Evolutionary conservation across 1,140 invertebrate genomes (phyloP).

Genomic region (Ephestia elutella): DNA sequence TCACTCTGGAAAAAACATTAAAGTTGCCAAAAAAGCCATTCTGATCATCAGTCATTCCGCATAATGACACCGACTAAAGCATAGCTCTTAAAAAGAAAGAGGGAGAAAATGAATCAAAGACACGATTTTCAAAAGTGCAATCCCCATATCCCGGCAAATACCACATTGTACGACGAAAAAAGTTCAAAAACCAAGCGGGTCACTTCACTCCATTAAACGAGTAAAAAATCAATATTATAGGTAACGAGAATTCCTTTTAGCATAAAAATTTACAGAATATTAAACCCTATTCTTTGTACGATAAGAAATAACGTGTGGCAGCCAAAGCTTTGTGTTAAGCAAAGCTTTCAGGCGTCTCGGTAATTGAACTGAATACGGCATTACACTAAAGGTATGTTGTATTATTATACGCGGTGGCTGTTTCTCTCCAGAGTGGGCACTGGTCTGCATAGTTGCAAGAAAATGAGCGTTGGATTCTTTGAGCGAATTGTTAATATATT

Average conservation of each 20-base stretch:
- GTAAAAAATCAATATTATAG: slow-evolving; percentile 37
- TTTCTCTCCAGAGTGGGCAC: background rate
- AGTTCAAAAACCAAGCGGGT: slow-evolving; percentile 25
- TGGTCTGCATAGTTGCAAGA: background rate
- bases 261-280: background rate
- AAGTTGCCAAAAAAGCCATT: too few species aligned
- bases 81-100: too few species aligned
- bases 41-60: too few species aligned
- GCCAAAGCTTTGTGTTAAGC: background rate
- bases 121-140: too few species aligned
- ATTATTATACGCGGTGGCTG: background rate
- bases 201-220: slow-evolving; percentile 36
- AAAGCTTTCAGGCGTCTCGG: slow-evolving; percentile 15
- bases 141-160: slow-evolving; percentile 1
- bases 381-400: slow-evolving; percentile 5
- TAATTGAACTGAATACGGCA: slow-evolving; percentile 15
- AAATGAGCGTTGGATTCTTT: background rate
- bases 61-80: too few species aligned
- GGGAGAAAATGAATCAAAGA: too few species aligned
- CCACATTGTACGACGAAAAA: slow-evolving; percentile 10
- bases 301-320: background rate
- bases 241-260: background rate
- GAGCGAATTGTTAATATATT: background rate
- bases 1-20: too few species aligned
- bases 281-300: background rate